Percentiles rank a stretch among this genome's conserved stretches.
Evolutionary conservation across 2,113 vertebrate species (phyloP).

Genomic region (Ranitomeya variabilis): DNA sequence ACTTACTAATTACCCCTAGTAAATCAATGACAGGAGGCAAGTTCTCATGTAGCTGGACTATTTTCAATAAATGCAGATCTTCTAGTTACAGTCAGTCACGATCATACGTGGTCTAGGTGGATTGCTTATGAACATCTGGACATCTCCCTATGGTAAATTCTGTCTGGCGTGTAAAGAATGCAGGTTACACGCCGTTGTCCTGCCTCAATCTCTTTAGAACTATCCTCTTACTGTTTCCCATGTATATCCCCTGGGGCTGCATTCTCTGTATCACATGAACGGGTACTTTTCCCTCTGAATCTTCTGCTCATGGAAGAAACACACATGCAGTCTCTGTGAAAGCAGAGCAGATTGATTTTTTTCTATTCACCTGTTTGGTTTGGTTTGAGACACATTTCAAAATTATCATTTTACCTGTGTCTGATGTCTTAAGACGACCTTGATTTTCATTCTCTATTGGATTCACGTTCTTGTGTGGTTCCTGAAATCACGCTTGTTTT

Average conservation of each 20-base stretch:
- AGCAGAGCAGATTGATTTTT: slow-evolving; percentile 8
- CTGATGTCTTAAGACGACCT: not conserved
- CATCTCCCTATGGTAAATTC: not conserved
- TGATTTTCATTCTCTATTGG: not conserved
- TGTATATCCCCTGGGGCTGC: slow-evolving; percentile 42
- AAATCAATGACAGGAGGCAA: not conserved
- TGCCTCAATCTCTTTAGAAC: slow-evolving; percentile 3
- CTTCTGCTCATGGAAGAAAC: slow-evolving; percentile 40
- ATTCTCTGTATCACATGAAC: slow-evolving; percentile 44
- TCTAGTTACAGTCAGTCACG: not conserved
- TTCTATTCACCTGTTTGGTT: slow-evolving; percentile 11
- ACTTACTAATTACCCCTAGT: not conserved
- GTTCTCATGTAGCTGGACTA: not conserved
- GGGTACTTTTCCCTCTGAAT: slow-evolving; percentile 47
- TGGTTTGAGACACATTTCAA: not conserved
- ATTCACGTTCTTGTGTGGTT: not conserved
- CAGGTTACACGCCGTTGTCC: slow-evolving; percentile 26
- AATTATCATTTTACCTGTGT: not conserved
- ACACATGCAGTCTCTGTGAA: slow-evolving; percentile 40
- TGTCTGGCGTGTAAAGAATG: not conserved
- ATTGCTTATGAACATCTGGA: not conserved
- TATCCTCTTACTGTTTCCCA: slow-evolving; percentile 29
- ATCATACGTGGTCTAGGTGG: not conserved
- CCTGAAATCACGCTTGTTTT: slow-evolving; percentile 7
- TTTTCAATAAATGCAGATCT: not conserved